Percentiles rank a stretch among this genome's conserved stretches.
Conservation (phyloP, 1,140 invertebrate species). For the Lucilia cuprina region DNA sequence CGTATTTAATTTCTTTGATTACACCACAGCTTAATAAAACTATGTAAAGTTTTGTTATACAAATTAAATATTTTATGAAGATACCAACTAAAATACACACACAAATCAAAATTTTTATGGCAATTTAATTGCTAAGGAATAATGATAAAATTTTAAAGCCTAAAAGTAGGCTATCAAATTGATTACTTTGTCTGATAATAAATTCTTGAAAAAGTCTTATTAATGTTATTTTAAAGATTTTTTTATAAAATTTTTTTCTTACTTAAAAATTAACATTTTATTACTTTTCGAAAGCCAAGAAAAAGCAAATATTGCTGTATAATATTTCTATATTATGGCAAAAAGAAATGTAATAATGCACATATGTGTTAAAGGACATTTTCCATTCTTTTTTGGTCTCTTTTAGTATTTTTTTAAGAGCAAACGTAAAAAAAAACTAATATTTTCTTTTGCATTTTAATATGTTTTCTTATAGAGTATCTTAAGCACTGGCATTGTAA, state of each 20-base stretch:
- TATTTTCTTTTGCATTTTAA: conserved; percentile 15
- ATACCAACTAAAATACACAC: too few relatives aligned
- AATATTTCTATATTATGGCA: background rate
- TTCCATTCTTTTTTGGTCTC: background rate
- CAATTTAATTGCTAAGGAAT: too few relatives aligned
- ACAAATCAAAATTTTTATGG: too few relatives aligned
- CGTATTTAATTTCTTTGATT: too few relatives aligned
- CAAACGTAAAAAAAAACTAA: background rate
- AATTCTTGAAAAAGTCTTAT: too few relatives aligned
- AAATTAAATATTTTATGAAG: too few relatives aligned
- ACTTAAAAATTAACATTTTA: conserved; percentile 8
- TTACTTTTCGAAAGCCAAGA: background rate
- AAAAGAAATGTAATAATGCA: background rate
- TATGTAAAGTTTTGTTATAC: too few relatives aligned
- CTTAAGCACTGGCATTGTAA: background rate
- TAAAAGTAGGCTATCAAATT: background rate
- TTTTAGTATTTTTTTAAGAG: too few relatives aligned
- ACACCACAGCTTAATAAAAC: too few relatives aligned
- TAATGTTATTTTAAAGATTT: too few relatives aligned
- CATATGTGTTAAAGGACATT: conserved; percentile 10
- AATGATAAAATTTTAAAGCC: background rate
- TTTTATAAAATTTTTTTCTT: background rate
- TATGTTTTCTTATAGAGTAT: background rate
- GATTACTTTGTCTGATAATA: background rate
- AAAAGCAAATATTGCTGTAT: background rate